Evolutionary conservation across 2,797 vertebrate genomes (phyloP).

Genomic region (Cheirogaleus major): DNA sequence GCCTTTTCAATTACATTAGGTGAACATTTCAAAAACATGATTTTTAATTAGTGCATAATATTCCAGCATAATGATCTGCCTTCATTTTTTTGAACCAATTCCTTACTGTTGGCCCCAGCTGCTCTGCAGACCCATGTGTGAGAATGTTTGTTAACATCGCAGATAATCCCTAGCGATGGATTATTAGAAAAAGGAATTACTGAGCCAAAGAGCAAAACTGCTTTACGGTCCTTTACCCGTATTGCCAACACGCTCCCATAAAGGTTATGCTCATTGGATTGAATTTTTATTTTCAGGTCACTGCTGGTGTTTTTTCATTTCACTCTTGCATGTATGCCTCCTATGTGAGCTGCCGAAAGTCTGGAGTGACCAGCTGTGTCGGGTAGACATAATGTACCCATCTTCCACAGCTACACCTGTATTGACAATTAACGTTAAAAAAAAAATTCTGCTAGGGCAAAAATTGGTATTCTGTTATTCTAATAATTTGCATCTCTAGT

Average conservation of each 20-base stretch:
- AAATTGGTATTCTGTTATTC: not conserved
- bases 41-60: conserved; percentile 28
- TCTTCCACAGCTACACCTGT: not conserved
- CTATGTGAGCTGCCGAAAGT: not conserved
- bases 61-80: not conserved
- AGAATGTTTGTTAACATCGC: not conserved
- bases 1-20: not conserved
- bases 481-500: not conserved
- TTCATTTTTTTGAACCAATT: not conserved
- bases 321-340: not conserved
- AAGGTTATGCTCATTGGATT: not conserved
- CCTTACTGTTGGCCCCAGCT: not conserved
- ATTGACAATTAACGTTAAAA: not conserved
- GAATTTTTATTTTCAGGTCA: not conserved
- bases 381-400: not conserved
- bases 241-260: not conserved
- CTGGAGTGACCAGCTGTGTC: not conserved
- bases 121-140: too few species aligned
- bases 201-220: not conserved
- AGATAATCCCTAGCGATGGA: not conserved
- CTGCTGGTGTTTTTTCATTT: not conserved
- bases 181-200: not conserved
- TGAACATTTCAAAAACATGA: not conserved
- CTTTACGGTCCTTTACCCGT: not conserved
- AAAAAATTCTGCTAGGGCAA: not conserved